Conservation (phyloP, 2,888 invertebrate species). For the Troilus luridus region DNA sequence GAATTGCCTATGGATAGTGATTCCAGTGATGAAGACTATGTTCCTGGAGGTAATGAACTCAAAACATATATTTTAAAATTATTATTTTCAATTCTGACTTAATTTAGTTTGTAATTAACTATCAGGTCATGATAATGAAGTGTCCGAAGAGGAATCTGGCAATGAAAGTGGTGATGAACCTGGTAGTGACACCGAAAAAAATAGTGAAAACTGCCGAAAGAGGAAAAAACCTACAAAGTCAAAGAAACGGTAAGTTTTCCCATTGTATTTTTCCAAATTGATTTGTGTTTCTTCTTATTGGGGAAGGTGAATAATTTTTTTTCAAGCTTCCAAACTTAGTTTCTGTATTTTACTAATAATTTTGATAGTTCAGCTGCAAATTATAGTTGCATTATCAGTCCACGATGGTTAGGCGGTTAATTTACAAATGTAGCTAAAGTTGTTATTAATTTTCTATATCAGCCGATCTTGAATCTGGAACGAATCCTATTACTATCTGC, state of each 20-base stretch:
- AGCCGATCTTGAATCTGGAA: no score
- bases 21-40: conserved; percentile 84
- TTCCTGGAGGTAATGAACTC: conserved; percentile 70
- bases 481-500: no score
- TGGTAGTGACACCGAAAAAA: conserved; percentile 75
- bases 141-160: conserved; percentile 76
- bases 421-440: no score
- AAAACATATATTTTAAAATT: neutral
- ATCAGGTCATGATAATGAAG: conserved; percentile 70
- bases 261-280: neutral
- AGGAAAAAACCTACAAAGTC: conserved; percentile 66
- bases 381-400: no score
- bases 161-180: conserved; percentile 75
- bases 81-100: neutral
- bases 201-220: conserved; percentile 68
- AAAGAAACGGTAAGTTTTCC: conserved; percentile 61
- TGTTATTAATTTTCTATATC: no score
- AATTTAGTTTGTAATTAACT: neutral
- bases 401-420: no score
- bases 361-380: neutral
- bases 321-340: neutral
- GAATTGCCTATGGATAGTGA: conserved; percentile 69
- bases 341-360: neutral
- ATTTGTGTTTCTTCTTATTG: neutral
- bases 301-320: neutral